Conservation (phyloP, 2,113 vertebrate genomes). For the Vanacampus margaritifer region DNA sequence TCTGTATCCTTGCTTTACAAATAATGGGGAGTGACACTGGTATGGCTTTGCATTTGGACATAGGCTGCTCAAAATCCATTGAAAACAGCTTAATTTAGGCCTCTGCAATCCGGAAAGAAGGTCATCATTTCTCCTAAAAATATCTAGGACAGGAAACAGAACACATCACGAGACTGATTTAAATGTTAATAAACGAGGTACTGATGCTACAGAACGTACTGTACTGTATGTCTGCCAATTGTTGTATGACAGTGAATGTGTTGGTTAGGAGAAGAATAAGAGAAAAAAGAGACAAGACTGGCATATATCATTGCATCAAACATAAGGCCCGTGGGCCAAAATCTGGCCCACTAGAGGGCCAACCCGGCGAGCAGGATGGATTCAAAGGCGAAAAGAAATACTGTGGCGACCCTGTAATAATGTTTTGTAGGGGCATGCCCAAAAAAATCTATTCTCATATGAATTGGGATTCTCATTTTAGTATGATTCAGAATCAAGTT, state of each 20-base stretch:
- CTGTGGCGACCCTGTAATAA: no score
- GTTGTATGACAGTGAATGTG: constrained; percentile 10
- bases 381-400: neutral
- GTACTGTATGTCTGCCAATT: constrained; percentile 2
- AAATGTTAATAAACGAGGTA: neutral
- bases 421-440: no score
- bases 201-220: neutral
- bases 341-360: neutral
- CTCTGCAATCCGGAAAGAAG: constrained; percentile 68
- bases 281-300: neutral
- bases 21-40: constrained; percentile 3
- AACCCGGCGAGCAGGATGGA: neutral
- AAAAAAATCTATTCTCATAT: no score
- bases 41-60: constrained; percentile 45
- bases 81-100: constrained; percentile 73
- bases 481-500: no score
- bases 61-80: constrained; percentile 61
- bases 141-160: constrained; percentile 69
- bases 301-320: neutral
- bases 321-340: neutral
- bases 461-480: no score
- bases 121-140: constrained; percentile 68
- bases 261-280: neutral
- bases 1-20: constrained; percentile 13
- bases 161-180: constrained; percentile 43